Evolutionary conservation across 1,140 invertebrate species (phyloP).

Genomic region (Charaxes varanes): DNA sequence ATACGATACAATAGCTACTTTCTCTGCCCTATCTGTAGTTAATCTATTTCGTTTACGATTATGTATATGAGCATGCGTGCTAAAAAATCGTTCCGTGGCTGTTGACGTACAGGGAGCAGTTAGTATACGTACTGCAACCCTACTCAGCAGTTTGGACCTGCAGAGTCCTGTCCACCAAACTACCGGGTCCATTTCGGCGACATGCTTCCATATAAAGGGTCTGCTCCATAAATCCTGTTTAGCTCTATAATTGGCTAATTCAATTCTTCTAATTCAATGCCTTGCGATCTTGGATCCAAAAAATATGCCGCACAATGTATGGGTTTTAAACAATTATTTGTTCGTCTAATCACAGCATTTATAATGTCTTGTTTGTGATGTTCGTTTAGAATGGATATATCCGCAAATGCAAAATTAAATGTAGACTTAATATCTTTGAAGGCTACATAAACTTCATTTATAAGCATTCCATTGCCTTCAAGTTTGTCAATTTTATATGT

Average conservation of each 20-base stretch:
- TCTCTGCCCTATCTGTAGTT: constrained; percentile 22
- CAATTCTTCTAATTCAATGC: constrained; percentile 18
- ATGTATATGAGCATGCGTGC: constrained; percentile 18
- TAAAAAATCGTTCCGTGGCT: constrained; percentile 22
- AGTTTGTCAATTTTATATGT: constrained; percentile 13
- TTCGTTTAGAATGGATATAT: constrained; percentile 17
- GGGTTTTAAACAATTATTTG: constrained; percentile 21
- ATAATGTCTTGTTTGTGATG: constrained; percentile 16
- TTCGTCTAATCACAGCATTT: constrained; percentile 8
- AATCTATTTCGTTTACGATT: constrained; percentile 23
- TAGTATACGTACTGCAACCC: constrained; percentile 21
- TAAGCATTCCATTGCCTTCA: constrained; percentile 9
- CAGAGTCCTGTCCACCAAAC: constrained; percentile 27
- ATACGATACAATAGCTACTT: constrained; percentile 24
- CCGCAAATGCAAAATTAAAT: constrained; percentile 15
- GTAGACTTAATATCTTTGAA: constrained; percentile 20
- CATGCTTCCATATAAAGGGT: constrained; percentile 17
- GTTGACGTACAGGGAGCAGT: constrained; percentile 27
- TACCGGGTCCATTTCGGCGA: constrained; percentile 16
- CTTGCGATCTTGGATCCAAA: constrained; percentile 19
- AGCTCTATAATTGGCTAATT: constrained; percentile 24
- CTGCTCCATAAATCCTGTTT: constrained; percentile 19
- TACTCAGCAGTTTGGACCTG: constrained; percentile 16
- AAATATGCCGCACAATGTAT: constrained; percentile 26
- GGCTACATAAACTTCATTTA: constrained; percentile 10